Evolutionary conservation across 2,888 invertebrate genomes (phyloP).

Genomic region (Artemia sp.): DNA sequence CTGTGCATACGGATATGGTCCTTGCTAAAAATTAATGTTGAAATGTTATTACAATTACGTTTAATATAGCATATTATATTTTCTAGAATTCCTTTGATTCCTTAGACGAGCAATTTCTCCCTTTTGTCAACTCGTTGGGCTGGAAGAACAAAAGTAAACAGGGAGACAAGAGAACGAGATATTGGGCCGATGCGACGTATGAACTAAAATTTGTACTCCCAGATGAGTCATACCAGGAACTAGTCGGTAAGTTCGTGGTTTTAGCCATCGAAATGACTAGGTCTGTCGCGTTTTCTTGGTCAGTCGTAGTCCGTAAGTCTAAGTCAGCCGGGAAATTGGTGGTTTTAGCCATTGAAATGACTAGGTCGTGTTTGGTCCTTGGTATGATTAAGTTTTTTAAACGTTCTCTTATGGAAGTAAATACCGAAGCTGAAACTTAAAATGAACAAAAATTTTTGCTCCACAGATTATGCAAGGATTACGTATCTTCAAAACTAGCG

Average conservation of each 20-base stretch:
- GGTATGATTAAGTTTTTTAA: no score
- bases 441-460: no score
- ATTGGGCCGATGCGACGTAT: not conserved
- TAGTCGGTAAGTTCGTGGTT: not conserved
- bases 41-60: not conserved
- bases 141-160: not conserved
- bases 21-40: not conserved
- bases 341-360: no score
- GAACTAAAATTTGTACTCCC: constrained; percentile 3
- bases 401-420: no score
- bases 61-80: not conserved
- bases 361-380: no score
- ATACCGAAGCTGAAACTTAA: no score
- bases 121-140: constrained; percentile 9
- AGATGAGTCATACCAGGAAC: constrained; percentile 1
- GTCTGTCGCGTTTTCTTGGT: no score
- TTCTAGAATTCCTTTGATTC: not conserved
- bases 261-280: not conserved
- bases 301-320: no score
- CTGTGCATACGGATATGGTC: not conserved
- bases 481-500: no score
- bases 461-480: no score
- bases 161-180: not conserved
- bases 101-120: not conserved
- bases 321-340: no score